Conservation (phyloP, 1,140 invertebrate species). For the Coptotermes formosanus region DNA sequence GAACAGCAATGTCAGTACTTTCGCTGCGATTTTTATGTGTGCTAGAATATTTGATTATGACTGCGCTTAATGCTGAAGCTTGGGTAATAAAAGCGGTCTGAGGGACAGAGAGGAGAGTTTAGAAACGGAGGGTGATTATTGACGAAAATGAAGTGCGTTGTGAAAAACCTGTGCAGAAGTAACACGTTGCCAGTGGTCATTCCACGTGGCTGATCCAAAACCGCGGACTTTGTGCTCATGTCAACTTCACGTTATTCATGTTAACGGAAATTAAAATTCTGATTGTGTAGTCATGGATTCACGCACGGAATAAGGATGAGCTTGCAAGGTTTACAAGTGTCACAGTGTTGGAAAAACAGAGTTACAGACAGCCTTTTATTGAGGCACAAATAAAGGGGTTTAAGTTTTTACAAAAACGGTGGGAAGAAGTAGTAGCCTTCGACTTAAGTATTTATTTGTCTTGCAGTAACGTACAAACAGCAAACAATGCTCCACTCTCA, state of each 20-base stretch:
- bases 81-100: not conserved
- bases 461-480: no score
- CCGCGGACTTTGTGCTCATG: not conserved
- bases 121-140: not conserved
- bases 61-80: not conserved
- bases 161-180: not conserved
- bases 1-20: not conserved
- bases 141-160: not conserved
- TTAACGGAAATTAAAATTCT: conserved; percentile 10
- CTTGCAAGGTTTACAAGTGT: no score
- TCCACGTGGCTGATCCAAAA: not conserved
- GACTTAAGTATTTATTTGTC: no score
- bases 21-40: not conserved
- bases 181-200: not conserved
- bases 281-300: not conserved
- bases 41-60: not conserved
- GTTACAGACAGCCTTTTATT: no score
- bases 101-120: no score
- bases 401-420: no score
- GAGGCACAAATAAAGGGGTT: no score
- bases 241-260: not conserved
- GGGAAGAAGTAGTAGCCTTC: no score
- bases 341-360: no score
- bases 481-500: no score
- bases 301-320: no score